phyloP scores from a whole-genome alignment of 2,888 invertebrate genomes.

The Anagyrus pseudococci region DNA sequence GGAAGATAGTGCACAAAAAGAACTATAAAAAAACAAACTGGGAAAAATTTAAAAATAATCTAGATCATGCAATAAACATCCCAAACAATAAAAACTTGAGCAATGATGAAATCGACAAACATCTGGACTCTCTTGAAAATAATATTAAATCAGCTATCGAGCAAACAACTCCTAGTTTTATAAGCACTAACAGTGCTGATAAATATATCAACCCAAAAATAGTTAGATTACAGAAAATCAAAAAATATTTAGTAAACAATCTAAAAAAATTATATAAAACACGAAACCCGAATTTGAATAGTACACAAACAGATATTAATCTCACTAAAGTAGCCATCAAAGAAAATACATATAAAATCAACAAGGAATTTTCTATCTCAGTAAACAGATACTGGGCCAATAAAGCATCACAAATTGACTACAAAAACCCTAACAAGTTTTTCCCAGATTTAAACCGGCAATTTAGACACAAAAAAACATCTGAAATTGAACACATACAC shows the following conservation, averaged over 20 bases:
- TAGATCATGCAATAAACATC: not conserved
- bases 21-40: conserved; percentile 10
- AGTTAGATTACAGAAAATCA: not conserved
- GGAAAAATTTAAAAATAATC: not conserved
- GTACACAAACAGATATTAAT: not conserved
- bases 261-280: not conserved
- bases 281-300: not conserved
- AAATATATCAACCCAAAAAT: not conserved
- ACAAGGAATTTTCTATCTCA: not conserved
- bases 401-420: not conserved
- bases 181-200: not conserved
- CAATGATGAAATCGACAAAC: not conserved
- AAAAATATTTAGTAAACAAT: not conserved
- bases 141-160: not conserved
- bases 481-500: not conserved
- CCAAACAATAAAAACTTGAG: conserved; percentile 1
- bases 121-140: not conserved
- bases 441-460: not conserved
- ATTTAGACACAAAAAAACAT: not conserved
- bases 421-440: not conserved
- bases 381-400: not conserved
- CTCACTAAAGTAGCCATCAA: not conserved
- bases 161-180: not conserved
- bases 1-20: no score
- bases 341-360: not conserved